Evolutionary conservation across 2,797 vertebrate genomes (phyloP), one percentile per base, ranked within the genome.

Genomic region (Centroberyx gerrardi): DNA sequence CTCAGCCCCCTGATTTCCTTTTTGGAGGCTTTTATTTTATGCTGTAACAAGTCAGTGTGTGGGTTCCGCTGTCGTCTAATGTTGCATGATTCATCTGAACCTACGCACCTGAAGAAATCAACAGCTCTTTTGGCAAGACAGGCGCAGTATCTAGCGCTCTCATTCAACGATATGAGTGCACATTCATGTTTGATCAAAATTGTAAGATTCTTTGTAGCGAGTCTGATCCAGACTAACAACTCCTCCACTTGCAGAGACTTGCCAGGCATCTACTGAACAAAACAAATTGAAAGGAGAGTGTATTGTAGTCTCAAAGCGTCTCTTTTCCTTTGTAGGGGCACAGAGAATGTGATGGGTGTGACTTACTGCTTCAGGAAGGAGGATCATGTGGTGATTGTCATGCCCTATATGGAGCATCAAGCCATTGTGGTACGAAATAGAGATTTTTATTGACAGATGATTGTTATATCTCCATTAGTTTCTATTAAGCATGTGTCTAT

Each of bases 321-420:
- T 84, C 27, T 7, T 9, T 5, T 44, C 5, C 84, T 83, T 91
- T 92, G 51, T 88, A 99, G 98, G 59, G 98, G 98, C 66, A 95
- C 94, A 89, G 97, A 99, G 76, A 98, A 98, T 31, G 98, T 99
- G 78, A 99, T 99, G 94, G 98, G 97, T 80, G 97, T 97, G 78
- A 97, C 97, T 3, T 99, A 97, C 75, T 99, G 98, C 94, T 98
- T 98, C 88, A 96, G 98, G 89, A 98, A 97, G 69, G 97, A 98
- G 28, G 97, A 99, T 81, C 97, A 99, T 0, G 97, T 98, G 76
- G 97, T 99, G 88, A 98, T 99, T 78, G 96, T 97, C 66, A 99
- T 99, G 98, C 98, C 98, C 0, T 99, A 98, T 83, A 93, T 99
- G 93, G 97, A 98, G 73, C 98, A 99, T 72, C 96, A 98, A 84